Conservation (phyloP, 2,113 vertebrate species). For the Hypomesus transpacificus region DNA sequence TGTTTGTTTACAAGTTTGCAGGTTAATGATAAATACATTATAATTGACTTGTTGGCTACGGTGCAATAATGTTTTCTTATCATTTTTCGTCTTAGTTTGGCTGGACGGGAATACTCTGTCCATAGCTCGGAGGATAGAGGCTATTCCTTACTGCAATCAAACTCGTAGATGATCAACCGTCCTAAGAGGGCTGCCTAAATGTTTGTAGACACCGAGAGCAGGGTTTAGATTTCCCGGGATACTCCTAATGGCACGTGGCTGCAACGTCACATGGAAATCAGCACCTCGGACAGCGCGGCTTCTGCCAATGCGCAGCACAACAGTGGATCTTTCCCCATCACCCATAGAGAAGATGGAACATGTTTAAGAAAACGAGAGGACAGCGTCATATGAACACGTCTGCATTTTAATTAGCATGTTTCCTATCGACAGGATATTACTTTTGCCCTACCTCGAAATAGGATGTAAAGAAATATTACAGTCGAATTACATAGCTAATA, state of each 20-base stretch:
- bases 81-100: background rate
- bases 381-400: conserved; percentile 17
- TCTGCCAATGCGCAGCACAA: conserved; percentile 35
- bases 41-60: background rate
- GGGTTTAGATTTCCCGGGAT: conserved; percentile 36
- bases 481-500: conserved; percentile 6
- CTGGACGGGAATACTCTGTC: background rate
- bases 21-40: background rate
- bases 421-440: conserved; percentile 49
- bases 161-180: too few species aligned
- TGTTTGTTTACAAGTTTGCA: too few species aligned
- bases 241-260: conserved; percentile 47
- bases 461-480: background rate
- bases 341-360: conserved; percentile 8
- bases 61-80: background rate
- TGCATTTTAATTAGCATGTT: conserved; percentile 38
- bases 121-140: background rate
- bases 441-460: conserved; percentile 39
- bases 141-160: too few species aligned
- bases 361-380: conserved; percentile 3
- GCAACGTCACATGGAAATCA: conserved; percentile 53
- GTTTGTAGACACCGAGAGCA: background rate
- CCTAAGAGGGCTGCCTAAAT: too few species aligned
- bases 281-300: conserved; percentile 66
- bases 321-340: conserved; percentile 11